These are phyloP conservation scores for Neodon shergylaensis DNA, from an alignment of 2,113 vertebrate genomes.

Conservation along the genomic window DNA sequence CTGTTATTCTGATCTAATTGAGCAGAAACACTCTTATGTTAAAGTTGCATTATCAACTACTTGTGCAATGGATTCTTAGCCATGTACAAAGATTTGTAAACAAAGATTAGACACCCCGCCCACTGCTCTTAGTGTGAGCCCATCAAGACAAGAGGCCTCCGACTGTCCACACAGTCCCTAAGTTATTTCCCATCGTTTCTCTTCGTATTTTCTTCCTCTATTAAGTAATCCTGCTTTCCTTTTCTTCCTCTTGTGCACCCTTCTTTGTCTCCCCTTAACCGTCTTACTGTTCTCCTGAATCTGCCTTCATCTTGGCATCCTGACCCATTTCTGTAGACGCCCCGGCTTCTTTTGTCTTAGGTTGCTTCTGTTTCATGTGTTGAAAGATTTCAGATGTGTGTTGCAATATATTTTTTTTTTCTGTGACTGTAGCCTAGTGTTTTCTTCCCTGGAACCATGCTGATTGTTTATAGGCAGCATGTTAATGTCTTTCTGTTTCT, in stretches of 20 bases:
- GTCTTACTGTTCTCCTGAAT: rapidly evolving
- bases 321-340: rapidly evolving
- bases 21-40: neutral
- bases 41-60: neutral
- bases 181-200: neutral
- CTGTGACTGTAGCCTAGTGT: neutral
- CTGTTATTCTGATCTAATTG: neutral
- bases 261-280: neutral
- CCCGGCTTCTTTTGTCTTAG: neutral
- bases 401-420: no score
- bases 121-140: neutral
- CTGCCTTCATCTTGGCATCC: neutral
- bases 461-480: neutral
- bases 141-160: neutral
- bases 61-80: neutral
- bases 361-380: neutral
- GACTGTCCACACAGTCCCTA: neutral
- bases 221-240: neutral
- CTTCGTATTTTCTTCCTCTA: neutral
- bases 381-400: neutral
- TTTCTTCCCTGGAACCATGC: neutral
- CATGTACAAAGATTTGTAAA: neutral
- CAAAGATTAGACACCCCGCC: neutral
- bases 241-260: no score
- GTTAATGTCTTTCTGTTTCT: neutral